phyloP scores from a whole-genome alignment of 92 coral and sea anemone species.

The Virgularia gustaviana region DNA sequence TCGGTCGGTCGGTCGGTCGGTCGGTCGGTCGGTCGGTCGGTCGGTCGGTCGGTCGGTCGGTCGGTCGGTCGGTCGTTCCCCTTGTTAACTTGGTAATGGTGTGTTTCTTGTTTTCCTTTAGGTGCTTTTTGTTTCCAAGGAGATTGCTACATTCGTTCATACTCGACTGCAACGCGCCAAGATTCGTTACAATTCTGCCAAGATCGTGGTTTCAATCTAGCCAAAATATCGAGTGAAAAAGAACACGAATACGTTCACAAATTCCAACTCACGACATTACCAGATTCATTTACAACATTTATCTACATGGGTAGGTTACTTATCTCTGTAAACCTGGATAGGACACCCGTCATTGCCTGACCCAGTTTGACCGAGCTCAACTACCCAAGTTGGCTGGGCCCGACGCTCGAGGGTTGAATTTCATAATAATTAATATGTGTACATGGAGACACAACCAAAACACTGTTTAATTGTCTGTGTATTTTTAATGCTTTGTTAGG shows the following conservation, averaged over 20 bases:
- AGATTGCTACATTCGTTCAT: slow-evolving; percentile 39
- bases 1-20: too few species aligned
- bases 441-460: not conserved
- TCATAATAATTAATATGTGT: too few species aligned
- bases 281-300: not conserved
- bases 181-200: not conserved
- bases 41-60: too few species aligned
- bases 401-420: too few species aligned
- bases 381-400: too few species aligned
- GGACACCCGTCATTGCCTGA: not conserved
- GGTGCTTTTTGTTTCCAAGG: slow-evolving; percentile 47
- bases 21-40: too few species aligned
- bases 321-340: not conserved
- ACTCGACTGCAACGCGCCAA: not conserved
- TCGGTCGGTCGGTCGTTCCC: too few species aligned
- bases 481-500: not conserved
- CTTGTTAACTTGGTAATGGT: too few species aligned
- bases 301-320: not conserved
- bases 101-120: slow-evolving; percentile 7
- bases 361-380: too few species aligned
- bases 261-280: not conserved
- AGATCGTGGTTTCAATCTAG: slow-evolving; percentile 19
- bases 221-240: slow-evolving; percentile 38
- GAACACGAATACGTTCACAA: slow-evolving; percentile 27
- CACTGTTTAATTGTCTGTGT: not conserved